Conservation (phyloP, 1,140 invertebrate genomes). For the Melanaphis sacchari region DNA sequence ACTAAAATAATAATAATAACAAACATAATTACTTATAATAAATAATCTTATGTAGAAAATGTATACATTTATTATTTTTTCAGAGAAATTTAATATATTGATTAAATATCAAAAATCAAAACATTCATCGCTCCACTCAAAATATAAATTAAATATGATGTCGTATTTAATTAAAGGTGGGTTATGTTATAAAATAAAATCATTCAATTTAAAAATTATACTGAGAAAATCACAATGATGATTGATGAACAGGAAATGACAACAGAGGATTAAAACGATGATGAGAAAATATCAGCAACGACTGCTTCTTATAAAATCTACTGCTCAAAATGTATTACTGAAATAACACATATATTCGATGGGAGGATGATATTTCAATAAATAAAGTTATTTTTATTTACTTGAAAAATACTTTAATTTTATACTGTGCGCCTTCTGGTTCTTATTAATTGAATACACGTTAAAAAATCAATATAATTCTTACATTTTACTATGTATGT, state of each 20-base stretch:
- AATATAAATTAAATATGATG: not conserved
- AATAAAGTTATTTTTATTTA: not conserved
- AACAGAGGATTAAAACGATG: not conserved
- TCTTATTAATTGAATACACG: too few species aligned
- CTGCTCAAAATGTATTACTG: not conserved
- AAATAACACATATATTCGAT: not conserved
- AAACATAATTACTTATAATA: too few species aligned
- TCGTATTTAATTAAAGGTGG: not conserved
- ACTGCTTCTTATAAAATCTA: not conserved
- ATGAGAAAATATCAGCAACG: not conserved
- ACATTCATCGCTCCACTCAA: too few species aligned
- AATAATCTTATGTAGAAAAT: not conserved
- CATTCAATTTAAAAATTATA: not conserved
- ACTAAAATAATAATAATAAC: not conserved
- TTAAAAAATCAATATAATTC: too few species aligned
- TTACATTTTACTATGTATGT: not conserved
- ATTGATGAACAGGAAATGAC: not conserved
- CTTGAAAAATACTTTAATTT: not conserved
- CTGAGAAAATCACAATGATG: not conserved
- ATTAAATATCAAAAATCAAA: not conserved
- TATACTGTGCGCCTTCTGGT: not conserved
- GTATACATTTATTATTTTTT: too few species aligned
- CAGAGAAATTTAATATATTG: too few species aligned
- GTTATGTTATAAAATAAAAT: not conserved
- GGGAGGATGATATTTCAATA: not conserved